Percentiles rank a stretch among this genome's conserved stretches.
Conservation (phyloP, 2,888 invertebrate species). For the Amphimallon solstitiale region DNA sequence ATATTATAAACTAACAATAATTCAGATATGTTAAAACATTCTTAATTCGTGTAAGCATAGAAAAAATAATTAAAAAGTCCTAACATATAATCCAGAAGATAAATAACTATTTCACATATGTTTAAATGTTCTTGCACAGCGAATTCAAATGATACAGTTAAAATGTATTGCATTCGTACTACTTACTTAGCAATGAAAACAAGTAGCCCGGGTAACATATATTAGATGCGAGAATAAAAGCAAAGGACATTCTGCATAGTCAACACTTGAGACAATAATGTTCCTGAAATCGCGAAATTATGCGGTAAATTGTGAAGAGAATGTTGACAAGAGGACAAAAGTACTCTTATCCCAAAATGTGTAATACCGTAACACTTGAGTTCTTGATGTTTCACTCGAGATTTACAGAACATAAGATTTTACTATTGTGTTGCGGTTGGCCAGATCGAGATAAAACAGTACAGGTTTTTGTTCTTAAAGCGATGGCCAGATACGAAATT, state of each 20-base stretch:
- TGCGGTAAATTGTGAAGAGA: conserved; percentile 50
- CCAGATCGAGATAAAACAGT: conserved; percentile 39
- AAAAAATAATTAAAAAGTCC: no score
- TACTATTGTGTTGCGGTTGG: conserved; percentile 41
- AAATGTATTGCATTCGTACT: neutral
- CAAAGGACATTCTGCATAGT: conserved; percentile 3
- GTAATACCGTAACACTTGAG: conserved; percentile 43
- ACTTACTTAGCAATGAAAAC: neutral
- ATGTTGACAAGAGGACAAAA: conserved; percentile 51
- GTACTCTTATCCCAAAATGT: conserved; percentile 50
- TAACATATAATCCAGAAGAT: no score
- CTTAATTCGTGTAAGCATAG: no score
- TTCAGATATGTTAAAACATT: no score
- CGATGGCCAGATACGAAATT: conserved; percentile 13
- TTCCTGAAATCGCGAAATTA: conserved; percentile 53
- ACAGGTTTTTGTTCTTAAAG: conserved; percentile 11
- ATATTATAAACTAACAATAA: no score
- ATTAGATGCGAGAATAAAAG: conserved; percentile 1
- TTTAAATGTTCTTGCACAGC: neutral
- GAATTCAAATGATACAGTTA: neutral
- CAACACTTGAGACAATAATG: conserved; percentile 46
- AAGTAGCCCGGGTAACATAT: conserved; percentile 15
- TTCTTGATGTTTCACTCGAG: conserved; percentile 47
- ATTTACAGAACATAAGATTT: conserved; percentile 48
- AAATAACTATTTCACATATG: neutral